Base-by-base conservation (phyloP, 2,113 vertebrate species). In the Trachemys scripta region DNA sequence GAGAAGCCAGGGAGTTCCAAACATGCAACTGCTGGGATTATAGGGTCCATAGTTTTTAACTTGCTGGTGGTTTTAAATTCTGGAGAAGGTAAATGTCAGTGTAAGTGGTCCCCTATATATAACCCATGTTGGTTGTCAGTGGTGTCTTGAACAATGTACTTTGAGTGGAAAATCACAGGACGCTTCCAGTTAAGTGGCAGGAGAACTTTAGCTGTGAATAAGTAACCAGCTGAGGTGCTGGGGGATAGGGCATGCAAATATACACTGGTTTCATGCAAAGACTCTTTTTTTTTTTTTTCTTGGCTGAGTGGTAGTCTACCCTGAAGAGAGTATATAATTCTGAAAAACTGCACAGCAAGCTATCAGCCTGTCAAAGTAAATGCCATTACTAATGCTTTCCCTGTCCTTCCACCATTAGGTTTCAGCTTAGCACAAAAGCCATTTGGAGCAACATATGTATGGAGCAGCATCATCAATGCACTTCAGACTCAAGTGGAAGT, bases 401-500 rank as follows among this genome's bases (percentile, higher is more conserved):
- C 22, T 38, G 24, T 92, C 31, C 80, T 49, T 96, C 27, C 47
- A 27, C 50, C n/a, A 42, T 53, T 93, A 99, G 99, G 98, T 88
- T 98, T 97, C 96, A 98, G 98, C 94, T 98, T 99, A 98, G 99
- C 98, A 4, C 99, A 99, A 96, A 99, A 99, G 96, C 99, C 99
- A 0, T 99, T 99, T 94, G 98, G 99, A 91, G 99, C 99, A 83
- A 99, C 99, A 0, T 99, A 98, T 2, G 99, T 99, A 84, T 99
- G 99, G 99, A 98, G 99, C 95, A 99, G 99, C 98, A 99, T 99
- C 90, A 99, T 99, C 97, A 98, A 97, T 31, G 98, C 99, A 25
- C 99, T 99, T 38, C 99, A 99, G 14, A 97, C 98, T 29, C 98
- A 98, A 24, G 99, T 99, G 96, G 99, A 99, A 96, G 99, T 99